phyloP scores from a whole-genome alignment of 2,113 vertebrate genomes.

The Campylomormyrus tamandua region DNA sequence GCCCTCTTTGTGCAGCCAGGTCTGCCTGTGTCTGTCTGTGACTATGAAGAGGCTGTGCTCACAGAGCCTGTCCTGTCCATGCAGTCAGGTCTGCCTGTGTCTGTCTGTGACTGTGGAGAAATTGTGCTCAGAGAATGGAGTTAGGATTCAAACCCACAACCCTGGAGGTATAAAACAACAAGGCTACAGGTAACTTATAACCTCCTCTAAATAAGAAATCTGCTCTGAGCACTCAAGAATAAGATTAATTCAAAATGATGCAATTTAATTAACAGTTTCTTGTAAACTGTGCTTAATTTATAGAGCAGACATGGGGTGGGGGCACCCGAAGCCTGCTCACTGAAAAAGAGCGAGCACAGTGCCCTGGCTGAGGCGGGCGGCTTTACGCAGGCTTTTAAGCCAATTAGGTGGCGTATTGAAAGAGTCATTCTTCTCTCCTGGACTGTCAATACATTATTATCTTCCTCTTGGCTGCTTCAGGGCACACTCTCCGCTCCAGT shows the following conservation, averaged over 20 bases:
- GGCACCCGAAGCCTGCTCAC: constrained; percentile 25
- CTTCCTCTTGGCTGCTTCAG: constrained; percentile 65
- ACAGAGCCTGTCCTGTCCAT: neutral
- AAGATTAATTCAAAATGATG: constrained; percentile 49
- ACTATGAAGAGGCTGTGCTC: neutral
- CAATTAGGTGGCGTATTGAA: constrained; percentile 82
- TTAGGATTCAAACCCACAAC: too few species aligned
- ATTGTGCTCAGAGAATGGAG: neutral
- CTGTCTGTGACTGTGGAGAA: neutral
- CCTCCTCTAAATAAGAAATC: constrained; percentile 28
- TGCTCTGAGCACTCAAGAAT: constrained; percentile 45
- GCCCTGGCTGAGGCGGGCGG: constrained; percentile 50
- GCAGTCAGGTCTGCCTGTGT: neutral
- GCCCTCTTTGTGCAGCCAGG: neutral
- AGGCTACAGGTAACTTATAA: neutral
- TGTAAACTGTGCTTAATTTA: constrained; percentile 38
- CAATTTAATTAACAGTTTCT: constrained; percentile 49
- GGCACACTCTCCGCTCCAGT: constrained; percentile 66
- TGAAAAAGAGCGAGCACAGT: constrained; percentile 42
- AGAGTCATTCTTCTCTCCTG: constrained; percentile 86
- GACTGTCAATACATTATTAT: constrained; percentile 81
- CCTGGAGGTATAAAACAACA: too few species aligned
- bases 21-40: neutral
- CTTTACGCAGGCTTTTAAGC: constrained; percentile 84
- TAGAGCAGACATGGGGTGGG: constrained; percentile 23